Evolutionary conservation across 2,888 invertebrate genomes (phyloP).

Genomic region (Meloe dianella): DNA sequence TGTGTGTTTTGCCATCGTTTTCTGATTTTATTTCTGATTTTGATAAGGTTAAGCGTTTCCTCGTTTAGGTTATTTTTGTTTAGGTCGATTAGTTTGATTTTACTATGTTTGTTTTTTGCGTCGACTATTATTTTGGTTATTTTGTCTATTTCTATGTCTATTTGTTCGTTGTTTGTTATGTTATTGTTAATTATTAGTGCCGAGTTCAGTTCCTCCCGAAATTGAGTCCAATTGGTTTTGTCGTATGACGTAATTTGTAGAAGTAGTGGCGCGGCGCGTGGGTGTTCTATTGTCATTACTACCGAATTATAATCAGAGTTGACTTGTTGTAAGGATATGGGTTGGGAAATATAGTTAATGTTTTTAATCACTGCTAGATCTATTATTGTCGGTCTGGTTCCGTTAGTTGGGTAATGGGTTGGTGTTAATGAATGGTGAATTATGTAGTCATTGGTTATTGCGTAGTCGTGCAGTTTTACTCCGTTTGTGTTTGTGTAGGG

Average conservation of each 20-base stretch:
- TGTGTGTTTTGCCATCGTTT: neutral
- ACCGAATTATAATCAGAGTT: neutral
- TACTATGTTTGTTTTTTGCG: neutral
- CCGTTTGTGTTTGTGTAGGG: neutral
- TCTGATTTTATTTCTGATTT: neutral
- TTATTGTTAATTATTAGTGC: neutral
- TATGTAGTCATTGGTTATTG: neutral
- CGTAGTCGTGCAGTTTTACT: neutral
- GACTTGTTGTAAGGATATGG: neutral
- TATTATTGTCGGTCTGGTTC: neutral
- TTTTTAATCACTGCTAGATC: neutral
- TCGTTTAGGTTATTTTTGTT: neutral
- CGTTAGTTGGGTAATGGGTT: neutral
- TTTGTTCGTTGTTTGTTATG: neutral
- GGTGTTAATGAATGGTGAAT: neutral
- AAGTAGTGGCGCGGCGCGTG: neutral
- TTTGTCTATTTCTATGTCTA: neutral
- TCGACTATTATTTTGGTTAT: neutral
- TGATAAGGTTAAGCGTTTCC: neutral
- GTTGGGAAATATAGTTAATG: neutral
- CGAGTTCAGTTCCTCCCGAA: neutral
- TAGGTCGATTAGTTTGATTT: neutral
- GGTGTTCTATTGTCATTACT: neutral
- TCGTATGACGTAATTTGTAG: neutral
- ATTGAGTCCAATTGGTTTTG: neutral